Percentiles rank a stretch among this genome's conserved stretches.
phyloP scores from a whole-genome alignment of 1,140 invertebrate species.

The Wiebesia pumilae region DNA sequence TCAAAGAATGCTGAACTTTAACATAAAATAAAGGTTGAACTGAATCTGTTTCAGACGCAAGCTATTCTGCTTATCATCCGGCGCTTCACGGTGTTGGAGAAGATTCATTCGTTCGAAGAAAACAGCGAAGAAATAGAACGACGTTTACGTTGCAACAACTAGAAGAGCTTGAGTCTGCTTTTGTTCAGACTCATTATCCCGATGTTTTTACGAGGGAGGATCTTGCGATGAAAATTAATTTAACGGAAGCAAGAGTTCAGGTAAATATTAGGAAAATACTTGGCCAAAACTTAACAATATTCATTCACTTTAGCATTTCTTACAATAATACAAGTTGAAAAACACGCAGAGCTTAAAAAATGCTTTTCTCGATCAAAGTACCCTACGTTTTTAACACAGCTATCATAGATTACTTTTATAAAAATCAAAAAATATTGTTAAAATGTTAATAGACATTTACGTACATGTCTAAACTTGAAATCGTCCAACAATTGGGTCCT shows the following conservation, averaged over 20 bases:
- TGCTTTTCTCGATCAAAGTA: no score
- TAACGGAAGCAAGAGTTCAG: constrained; percentile 98
- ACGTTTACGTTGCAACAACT: constrained; percentile 97
- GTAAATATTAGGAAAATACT: constrained; percentile 74
- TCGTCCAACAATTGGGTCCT: no score
- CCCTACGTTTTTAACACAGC: no score
- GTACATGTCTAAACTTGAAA: background rate
- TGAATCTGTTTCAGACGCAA: constrained; percentile 82
- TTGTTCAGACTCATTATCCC: constrained; percentile 98
- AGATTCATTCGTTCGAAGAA: constrained; percentile 96
- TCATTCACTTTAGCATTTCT: background rate
- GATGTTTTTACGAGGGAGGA: constrained; percentile 98
- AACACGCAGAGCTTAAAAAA: no score
- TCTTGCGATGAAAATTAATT: constrained; percentile 98
- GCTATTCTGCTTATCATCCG: constrained; percentile 90
- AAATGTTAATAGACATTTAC: no score
- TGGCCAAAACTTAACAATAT: background rate
- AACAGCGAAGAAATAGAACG: constrained; percentile 95
- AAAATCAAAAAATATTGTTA: no score
- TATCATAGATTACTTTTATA: no score
- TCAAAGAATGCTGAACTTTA: no score
- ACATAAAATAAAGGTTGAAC: background rate
- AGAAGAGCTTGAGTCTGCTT: constrained; percentile 97
- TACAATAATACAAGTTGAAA: no score
- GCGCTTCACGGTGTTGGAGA: constrained; percentile 88